phyloP scores from a whole-genome alignment of 2,113 vertebrate genomes.

The Callionymus lyra region DNA sequence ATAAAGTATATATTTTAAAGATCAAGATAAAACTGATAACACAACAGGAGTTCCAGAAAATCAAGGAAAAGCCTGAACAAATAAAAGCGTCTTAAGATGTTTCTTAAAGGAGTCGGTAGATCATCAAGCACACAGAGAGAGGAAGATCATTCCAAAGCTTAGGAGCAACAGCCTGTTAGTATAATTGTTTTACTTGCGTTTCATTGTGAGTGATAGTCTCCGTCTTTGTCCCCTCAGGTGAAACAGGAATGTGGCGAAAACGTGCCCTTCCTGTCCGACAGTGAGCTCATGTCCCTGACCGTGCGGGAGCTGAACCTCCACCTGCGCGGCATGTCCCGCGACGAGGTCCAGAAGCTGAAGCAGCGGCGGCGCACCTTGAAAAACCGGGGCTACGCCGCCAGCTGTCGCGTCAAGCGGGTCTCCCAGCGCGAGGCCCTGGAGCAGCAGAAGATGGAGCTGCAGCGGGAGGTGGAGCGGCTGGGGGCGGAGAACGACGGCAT shows the following conservation, averaged over 20 bases:
- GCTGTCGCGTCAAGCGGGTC: slow-evolving; percentile 92
- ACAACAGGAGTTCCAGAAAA: no score
- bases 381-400: slow-evolving; percentile 93
- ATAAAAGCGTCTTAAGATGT: no score
- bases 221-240: slow-evolving; percentile 66
- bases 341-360: slow-evolving; percentile 95
- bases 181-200: no score
- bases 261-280: slow-evolving; percentile 88
- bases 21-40: no score
- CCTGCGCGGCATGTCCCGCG: slow-evolving; percentile 89
- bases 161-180: no score
- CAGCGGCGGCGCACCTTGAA: slow-evolving; percentile 93
- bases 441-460: slow-evolving; percentile 93
- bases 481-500: slow-evolving; percentile 95
- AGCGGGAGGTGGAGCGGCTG: slow-evolving; percentile 92
- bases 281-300: slow-evolving; percentile 94
- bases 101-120: no score
- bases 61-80: no score
- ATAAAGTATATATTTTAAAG: no score
- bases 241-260: slow-evolving; percentile 98
- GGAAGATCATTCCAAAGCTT: no score
- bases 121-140: no score
- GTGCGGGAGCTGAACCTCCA: slow-evolving; percentile 96
- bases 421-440: slow-evolving; percentile 98
- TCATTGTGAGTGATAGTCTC: no score